Evolutionary conservation across 2,888 invertebrate species (phyloP).

Genomic region (Xestia sexstrigata): DNA sequence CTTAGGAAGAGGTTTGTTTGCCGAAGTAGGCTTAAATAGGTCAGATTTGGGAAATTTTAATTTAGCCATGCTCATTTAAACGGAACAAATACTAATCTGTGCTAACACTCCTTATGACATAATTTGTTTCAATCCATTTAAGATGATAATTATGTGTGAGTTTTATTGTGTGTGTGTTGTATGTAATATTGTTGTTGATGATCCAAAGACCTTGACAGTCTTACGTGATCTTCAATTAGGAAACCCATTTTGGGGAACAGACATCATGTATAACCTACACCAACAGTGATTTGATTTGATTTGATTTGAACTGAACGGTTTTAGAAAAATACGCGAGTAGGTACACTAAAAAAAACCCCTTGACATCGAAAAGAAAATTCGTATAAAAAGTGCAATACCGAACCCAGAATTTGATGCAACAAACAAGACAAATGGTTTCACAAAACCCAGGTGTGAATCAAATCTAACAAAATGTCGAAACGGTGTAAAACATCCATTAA

Average conservation of each 20-base stretch:
- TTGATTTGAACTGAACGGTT: not conserved
- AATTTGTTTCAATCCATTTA: too few species aligned
- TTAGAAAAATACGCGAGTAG: not conserved
- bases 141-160: too few species aligned
- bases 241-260: not conserved
- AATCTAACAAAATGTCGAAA: conserved; percentile 42
- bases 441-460: conserved; percentile 5
- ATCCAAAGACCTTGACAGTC: not conserved
- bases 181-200: not conserved
- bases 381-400: not conserved
- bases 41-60: not conserved
- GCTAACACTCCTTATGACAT: not conserved
- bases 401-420: not conserved
- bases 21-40: not conserved
- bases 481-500: conserved; percentile 23
- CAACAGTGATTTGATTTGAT: too few species aligned
- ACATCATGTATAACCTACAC: not conserved
- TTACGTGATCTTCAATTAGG: not conserved
- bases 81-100: not conserved
- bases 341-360: not conserved
- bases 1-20: not conserved
- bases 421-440: not conserved
- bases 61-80: not conserved
- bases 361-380: not conserved
- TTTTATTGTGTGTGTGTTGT: too few species aligned